Evolutionary conservation across 2,113 vertebrate species (phyloP).

Genomic region (Porphyrio hochstetteri): DNA sequence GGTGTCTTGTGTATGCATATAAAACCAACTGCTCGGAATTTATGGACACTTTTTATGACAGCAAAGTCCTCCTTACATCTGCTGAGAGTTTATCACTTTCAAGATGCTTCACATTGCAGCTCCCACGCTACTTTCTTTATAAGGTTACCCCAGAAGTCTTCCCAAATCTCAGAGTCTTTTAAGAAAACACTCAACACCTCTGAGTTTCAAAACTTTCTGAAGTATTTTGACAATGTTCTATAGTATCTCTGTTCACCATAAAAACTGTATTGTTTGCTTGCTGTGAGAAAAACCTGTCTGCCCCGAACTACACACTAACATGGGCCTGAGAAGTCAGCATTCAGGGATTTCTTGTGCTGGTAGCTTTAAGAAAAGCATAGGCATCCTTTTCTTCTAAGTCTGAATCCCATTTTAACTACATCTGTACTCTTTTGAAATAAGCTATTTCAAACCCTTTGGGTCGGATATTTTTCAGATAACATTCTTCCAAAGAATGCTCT

Average conservation of each 20-base stretch:
- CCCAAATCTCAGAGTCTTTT: not conserved
- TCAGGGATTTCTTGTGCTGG: not conserved
- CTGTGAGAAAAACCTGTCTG: not conserved
- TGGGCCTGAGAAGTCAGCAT: not conserved
- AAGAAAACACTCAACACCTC: not conserved
- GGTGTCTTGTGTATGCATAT: no score
- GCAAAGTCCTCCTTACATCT: no score
- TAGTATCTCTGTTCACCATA: not conserved
- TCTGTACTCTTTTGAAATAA: not conserved
- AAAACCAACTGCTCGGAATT: no score
- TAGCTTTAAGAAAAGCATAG: not conserved
- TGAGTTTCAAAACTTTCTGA: not conserved
- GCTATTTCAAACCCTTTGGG: not conserved
- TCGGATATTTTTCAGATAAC: not conserved
- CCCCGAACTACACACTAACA: not conserved
- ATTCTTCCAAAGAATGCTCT: not conserved
- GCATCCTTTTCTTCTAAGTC: not conserved
- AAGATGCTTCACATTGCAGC: no score
- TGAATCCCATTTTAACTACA: not conserved
- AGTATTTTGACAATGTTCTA: not conserved
- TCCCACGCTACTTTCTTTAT: not conserved
- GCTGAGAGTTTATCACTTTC: no score
- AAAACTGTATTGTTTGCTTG: not conserved
- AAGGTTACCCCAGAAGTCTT: not conserved
- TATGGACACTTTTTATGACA: no score